Percentiles rank a stretch among this genome's conserved stretches.
Conservation (phyloP, 1,140 invertebrate species). For the Polyergus mexicanus region DNA sequence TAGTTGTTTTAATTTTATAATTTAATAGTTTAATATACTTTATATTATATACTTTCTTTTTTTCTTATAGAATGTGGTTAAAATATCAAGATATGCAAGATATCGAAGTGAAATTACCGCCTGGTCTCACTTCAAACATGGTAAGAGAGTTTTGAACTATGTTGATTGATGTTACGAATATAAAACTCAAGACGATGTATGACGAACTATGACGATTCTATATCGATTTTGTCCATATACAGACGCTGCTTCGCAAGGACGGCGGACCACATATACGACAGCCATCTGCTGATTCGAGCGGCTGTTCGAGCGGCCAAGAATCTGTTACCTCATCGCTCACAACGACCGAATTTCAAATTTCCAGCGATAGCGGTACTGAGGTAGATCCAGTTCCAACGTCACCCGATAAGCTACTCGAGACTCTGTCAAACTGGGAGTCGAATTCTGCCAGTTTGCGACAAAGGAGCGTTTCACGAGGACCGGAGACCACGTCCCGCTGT, state of each 20-base stretch:
- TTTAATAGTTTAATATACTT: neutral
- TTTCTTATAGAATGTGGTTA: conserved; percentile 84
- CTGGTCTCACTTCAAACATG: conserved; percentile 86
- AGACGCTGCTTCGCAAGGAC: conserved; percentile 84
- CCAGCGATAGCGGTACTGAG: conserved; percentile 87
- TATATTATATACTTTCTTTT: conserved; percentile 27
- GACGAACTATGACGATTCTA: neutral
- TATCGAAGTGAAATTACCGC: conserved; percentile 87
- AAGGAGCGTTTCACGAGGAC: conserved; percentile 72
- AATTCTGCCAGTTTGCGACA: conserved; percentile 80
- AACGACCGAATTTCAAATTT: conserved; percentile 86
- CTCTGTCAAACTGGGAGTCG: conserved; percentile 80
- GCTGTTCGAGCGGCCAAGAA: conserved; percentile 88
- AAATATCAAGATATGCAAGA: conserved; percentile 87
- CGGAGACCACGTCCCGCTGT: conserved; percentile 51
- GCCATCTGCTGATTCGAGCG: conserved; percentile 87
- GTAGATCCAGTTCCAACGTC: conserved; percentile 82
- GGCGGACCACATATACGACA: conserved; percentile 84
- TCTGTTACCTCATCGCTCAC: conserved; percentile 88
- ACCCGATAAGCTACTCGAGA: conserved; percentile 80
- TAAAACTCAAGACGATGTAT: neutral
- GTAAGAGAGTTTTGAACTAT: conserved; percentile 69
- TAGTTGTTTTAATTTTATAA: neutral
- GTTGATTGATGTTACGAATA: neutral
- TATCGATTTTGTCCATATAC: conserved; percentile 59